Conservation (phyloP, 2,888 invertebrate genomes). For the Drosophila cyrtoloma region DNA sequence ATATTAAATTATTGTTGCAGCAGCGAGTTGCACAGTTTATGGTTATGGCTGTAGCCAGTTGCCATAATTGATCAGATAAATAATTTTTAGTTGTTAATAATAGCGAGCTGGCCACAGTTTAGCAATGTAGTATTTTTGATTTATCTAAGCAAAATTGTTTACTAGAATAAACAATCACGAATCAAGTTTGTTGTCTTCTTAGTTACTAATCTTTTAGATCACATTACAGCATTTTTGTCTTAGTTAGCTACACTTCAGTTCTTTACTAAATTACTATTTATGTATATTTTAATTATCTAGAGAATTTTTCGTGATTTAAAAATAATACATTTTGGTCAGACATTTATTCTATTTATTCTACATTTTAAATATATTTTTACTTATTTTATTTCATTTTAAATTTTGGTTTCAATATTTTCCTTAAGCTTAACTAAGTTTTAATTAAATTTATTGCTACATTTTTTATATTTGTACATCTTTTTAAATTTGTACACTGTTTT, state of each 20-base stretch:
- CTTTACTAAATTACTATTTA: background rate
- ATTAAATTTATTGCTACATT: too few species aligned
- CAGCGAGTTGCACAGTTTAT: background rate
- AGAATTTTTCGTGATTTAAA: background rate
- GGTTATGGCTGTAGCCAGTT: background rate
- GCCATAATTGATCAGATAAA: background rate
- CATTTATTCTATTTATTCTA: background rate
- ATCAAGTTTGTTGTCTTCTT: background rate
- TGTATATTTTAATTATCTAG: background rate
- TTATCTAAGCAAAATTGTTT: background rate
- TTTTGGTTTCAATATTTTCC: rapidly evolving
- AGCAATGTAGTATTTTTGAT: background rate
- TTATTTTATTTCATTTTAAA: too few species aligned
- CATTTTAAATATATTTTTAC: background rate
- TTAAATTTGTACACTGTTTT: too few species aligned
- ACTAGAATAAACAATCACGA: background rate
- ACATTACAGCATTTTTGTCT: background rate
- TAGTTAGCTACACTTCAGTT: background rate
- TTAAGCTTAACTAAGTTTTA: too few species aligned
- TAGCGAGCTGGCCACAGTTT: background rate
- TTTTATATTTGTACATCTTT: too few species aligned
- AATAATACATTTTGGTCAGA: background rate
- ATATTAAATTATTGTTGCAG: background rate
- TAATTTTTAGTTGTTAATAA: background rate
- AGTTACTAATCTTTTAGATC: background rate